Base-by-base conservation (phyloP, 2,888 invertebrate species). In the Alcis repandata region DNA sequence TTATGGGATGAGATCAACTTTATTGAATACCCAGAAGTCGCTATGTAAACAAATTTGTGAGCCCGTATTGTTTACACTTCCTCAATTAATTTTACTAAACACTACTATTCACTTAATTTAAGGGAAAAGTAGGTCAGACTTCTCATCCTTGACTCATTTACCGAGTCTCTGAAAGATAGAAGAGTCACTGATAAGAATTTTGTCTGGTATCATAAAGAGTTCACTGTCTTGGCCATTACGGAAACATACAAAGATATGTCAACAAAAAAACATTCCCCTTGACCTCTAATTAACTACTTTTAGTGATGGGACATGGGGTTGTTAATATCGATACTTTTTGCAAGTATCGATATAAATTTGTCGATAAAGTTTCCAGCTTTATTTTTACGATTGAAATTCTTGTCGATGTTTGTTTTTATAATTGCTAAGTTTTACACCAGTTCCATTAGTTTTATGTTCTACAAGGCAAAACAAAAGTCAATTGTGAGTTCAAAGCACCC, bases 191-290 rank as follows among this genome's bases (percentile, higher is more conserved):
- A 62, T 43, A 51, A 56, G 22, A 19, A 8, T n/a, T 68, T 67
- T 70, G 71, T 67, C 61, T 67, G 71, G 70, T 59, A 63, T 63
- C 51, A 46, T 61, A 76, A 59, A 58, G 54, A 66, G 76, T 71
- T 80, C 78, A 72, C 68, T 81, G 78, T 81, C 67, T 68, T 58
- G n/a, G 57, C 66, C 63, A 76, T 72, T 74, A 65, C 69, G 76
- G 77, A 81, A 79, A 75, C 63, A 52, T 60, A 40, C 20, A 61
- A 41, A 41, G 15, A 61, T 46, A 48, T 41, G 17, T 36, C 22
- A 51, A 57, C 45, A 20, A 27, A 27, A 27, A 62, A 69, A 69
- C 70, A 41, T 19, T 54, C 54, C 32, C 75, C 79, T 78, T 80
- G 81, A 79, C 72, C 70, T 36, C 41, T 27, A 32, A 32, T 59